Evolutionary conservation across 1,140 invertebrate genomes (phyloP), one percentile per base, ranked within the genome.

Genomic region (Sitobion miscanthi): DNA sequence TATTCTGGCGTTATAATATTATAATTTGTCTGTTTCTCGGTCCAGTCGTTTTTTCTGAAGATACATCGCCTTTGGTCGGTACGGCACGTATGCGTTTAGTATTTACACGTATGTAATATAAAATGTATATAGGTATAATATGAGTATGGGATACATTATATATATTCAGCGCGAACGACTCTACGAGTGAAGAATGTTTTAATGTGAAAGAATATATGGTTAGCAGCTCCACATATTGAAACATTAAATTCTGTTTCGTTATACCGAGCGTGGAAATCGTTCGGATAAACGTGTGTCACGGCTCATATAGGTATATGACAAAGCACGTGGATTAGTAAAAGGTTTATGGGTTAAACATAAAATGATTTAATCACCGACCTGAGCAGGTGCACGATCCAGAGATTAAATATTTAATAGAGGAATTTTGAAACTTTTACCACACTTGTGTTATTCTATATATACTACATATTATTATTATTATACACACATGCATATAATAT

Each of bases 331-430:
- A 92, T 92, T 92, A 92, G 62, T 92, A 30, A 92, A 52, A 91
- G 90, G 69, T 92, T 92, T 92, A 92, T 92, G 90, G 90, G 90
- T 57, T 92, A 92, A 92, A 92, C 89, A 92, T 92, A 92, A 92
- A 92, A 92, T 35, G 69, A 77, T 92, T 83, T 82, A 82, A 92
- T 92, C 62, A 38, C 90, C 90, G 69, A 38, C 45, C 90, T 11
- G 90, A 83, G 77, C 90, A 92, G 90, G 90, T 92, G 90, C 90
- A 92, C 90, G 90, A 82, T 92, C 90, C 90, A 35, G 69, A 92
- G 90, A 92, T 92, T 92, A 92, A 92, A 49, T 82, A 92, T 92
- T 90, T 90, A 69, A 83, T 52, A 83, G 90, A 83, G 90, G 90
- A 83, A 92, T 92, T 92, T 92, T 92, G 47, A 92, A 92, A 92